These are phyloP conservation scores for Drosophila quinaria DNA, from an alignment of 2,888 invertebrate genomes.

Conservation along the genomic window DNA sequence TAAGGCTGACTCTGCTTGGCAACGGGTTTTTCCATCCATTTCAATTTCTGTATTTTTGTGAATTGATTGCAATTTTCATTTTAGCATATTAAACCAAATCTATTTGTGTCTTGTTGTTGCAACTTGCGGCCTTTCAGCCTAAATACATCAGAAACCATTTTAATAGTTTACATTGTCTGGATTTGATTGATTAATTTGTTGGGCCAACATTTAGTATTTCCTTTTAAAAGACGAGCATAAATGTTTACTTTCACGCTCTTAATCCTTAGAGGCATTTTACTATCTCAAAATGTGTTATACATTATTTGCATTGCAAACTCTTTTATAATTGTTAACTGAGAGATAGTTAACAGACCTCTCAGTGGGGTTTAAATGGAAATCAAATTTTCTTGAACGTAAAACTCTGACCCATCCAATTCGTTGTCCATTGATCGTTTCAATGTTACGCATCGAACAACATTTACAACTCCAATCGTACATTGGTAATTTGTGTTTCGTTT, in stretches of 20 bases:
- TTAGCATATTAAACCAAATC: conserved; percentile 50
- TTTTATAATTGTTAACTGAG: conserved; percentile 45
- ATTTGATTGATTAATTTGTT: conserved; percentile 37
- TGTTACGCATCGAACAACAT: conserved; percentile 62
- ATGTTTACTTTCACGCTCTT: background rate
- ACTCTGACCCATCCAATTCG: conserved; percentile 37
- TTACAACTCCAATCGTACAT: conserved; percentile 56
- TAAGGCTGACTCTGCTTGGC: conserved; percentile 17
- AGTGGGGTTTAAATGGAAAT: conserved; percentile 62
- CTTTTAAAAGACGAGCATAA: background rate
- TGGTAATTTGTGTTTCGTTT: conserved; percentile 65
- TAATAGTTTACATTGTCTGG: conserved; percentile 12
- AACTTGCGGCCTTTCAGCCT: conserved; percentile 41
- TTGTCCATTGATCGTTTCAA: conserved; percentile 66
- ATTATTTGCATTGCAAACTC: conserved; percentile 67
- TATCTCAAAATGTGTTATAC: conserved; percentile 59
- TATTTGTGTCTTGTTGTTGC: conserved; percentile 40
- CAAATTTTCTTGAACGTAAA: conserved; percentile 59
- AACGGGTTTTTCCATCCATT: conserved; percentile 1
- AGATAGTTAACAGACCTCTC: conserved; percentile 24
- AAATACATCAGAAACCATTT: conserved; percentile 35
- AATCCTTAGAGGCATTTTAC: conserved; percentile 11
- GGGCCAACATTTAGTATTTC: conserved; percentile 7
- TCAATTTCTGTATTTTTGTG: conserved; percentile 3
- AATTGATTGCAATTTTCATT: conserved; percentile 59